Conservation (phyloP, 2,888 invertebrate species). For the Alsophila aescularia region DNA sequence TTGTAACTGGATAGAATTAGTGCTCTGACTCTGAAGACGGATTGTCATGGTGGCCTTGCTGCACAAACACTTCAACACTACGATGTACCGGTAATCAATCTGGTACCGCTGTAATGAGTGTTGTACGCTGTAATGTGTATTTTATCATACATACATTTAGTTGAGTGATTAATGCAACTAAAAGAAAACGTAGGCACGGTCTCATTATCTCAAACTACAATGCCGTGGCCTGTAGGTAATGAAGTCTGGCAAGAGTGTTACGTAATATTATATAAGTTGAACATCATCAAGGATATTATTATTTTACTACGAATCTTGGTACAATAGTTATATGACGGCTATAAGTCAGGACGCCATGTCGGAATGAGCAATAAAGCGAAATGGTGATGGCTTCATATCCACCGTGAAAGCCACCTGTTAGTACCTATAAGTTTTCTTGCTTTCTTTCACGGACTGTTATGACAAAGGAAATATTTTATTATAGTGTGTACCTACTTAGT, state of each 20-base stretch:
- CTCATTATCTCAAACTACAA: neutral
- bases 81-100: too few species aligned
- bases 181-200: neutral
- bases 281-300: constrained; percentile 15
- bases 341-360: constrained; percentile 47
- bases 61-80: too few species aligned
- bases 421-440: constrained; percentile 23
- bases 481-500: too few species aligned
- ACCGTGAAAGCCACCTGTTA: constrained; percentile 50
- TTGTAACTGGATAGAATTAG: too few species aligned
- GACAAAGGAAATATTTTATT: neutral
- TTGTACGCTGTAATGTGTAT: too few species aligned
- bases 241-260: neutral
- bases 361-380: constrained; percentile 53
- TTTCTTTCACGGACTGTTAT: constrained; percentile 5
- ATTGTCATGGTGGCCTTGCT: too few species aligned
- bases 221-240: neutral
- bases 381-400: constrained; percentile 45
- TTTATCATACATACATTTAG: too few species aligned
- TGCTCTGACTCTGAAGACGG: too few species aligned
- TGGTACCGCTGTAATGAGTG: too few species aligned
- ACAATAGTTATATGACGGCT: constrained; percentile 42
- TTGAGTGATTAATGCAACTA: too few species aligned
- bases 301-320: constrained; percentile 39
- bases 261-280: neutral